Conservation (phyloP, 2,113 vertebrate genomes). For the Toxotes jaculatrix region DNA sequence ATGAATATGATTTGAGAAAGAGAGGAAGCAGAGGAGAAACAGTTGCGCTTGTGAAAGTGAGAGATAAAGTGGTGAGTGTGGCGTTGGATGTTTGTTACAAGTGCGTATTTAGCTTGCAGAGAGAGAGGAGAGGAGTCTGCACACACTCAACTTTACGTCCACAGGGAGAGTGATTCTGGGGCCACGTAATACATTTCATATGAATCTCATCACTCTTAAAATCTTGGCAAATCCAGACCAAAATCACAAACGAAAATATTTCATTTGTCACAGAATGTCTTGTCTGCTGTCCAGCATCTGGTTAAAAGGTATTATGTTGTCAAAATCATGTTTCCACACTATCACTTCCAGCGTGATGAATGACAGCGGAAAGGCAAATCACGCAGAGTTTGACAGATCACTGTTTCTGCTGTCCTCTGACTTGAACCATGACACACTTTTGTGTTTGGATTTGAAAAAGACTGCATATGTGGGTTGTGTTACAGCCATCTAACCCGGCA, state of each 20-base stretch:
- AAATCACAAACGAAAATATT: constrained; percentile 21
- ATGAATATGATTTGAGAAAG: constrained; percentile 54
- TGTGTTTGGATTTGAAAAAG: background rate
- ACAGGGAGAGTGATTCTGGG: background rate
- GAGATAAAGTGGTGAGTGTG: constrained; percentile 11
- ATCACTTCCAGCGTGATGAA: background rate
- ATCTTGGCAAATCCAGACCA: constrained; percentile 18
- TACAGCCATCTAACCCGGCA: background rate
- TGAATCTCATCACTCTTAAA: constrained; percentile 4
- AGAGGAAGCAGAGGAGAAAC: constrained; percentile 5
- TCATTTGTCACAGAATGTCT: constrained; percentile 18
- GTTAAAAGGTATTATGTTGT: constrained; percentile 23
- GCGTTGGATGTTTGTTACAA: background rate
- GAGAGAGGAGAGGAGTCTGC: background rate
- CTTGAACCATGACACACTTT: background rate
- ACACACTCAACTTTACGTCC: background rate
- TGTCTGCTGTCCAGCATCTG: constrained; percentile 1
- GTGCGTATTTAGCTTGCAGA: background rate
- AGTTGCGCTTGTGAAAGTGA: constrained; percentile 25
- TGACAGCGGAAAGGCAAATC: background rate
- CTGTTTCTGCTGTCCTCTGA: background rate
- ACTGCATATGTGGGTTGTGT: background rate
- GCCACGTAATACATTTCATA: constrained; percentile 11
- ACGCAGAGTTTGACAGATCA: background rate
- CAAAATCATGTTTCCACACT: constrained; percentile 9